Evolutionary conservation across 2,113 vertebrate species (phyloP).

Genomic region (Felis chaus): DNA sequence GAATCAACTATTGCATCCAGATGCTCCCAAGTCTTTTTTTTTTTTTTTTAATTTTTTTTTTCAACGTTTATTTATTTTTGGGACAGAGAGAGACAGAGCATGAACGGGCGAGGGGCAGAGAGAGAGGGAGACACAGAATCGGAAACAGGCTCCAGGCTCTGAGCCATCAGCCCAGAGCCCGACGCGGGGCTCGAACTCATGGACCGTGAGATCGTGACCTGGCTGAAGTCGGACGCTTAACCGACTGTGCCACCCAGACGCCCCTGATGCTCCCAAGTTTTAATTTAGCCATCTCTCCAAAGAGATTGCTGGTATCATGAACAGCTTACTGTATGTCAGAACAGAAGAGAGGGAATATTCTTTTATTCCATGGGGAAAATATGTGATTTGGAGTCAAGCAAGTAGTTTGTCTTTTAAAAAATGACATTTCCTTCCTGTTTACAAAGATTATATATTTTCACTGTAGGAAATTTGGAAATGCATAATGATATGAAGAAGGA

Average conservation of each 20-base stretch:
- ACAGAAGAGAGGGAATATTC: neutral
- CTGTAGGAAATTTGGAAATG: slow-evolving; percentile 33
- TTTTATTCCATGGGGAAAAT: neutral
- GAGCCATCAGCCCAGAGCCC: too few species aligned
- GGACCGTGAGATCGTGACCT: too few species aligned
- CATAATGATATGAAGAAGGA: neutral
- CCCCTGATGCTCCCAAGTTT: neutral
- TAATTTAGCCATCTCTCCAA: neutral
- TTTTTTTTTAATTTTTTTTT: too few species aligned
- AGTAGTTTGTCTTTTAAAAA: slow-evolving; percentile 1
- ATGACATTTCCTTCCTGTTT: neutral
- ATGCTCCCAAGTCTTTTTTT: neutral
- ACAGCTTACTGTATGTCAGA: neutral
- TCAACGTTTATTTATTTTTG: too few species aligned
- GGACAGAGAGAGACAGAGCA: too few species aligned
- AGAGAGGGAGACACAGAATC: too few species aligned
- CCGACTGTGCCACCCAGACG: too few species aligned
- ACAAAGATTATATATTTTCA: slow-evolving; percentile 7
- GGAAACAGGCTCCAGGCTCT: too few species aligned
- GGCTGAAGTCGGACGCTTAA: too few species aligned
- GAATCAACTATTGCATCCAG: neutral
- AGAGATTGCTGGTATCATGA: neutral
- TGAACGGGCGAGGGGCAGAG: too few species aligned
- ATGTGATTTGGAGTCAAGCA: neutral
- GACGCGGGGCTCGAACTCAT: too few species aligned